Base-by-base conservation (phyloP, 2,888 invertebrate species). In the Bellardia pandia region DNA sequence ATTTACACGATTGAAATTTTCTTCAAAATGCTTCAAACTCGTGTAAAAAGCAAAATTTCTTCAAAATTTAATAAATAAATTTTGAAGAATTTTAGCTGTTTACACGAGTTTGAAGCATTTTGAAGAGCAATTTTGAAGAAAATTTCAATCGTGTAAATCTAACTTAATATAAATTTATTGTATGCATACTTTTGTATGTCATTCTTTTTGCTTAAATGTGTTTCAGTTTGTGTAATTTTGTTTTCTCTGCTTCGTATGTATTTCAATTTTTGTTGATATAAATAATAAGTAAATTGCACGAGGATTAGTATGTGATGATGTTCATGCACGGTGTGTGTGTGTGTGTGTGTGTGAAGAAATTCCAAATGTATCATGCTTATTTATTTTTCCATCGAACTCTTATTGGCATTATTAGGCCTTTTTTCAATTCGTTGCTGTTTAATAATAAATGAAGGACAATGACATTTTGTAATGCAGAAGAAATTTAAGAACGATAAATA, bases 321-420 rank as follows among this genome's bases (percentile, higher is more conserved):
- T 6, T n/a, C n/a, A 51, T 51, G n/a, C 51, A 48, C 14, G 7
- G 11, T 58, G 53, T n/a, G 16, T 30, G 58, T 23, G 23, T 58
- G 33, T 37, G 3, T 13, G 7, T 33, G 14, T 60, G 13, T n/a
- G n/a, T 23, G 23, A 23, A 1, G 23, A 23, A 23, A 23, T n/a
- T 60, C 6, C 37, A 33, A 37, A 60, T 14, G n/a, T 37, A 14
- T 33, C 33, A 60, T 60, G 33, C 14, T 33, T 37, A 33, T 13
- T 60, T 37, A 37, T 62, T 40, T n/a, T 40, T 16, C 16, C 9
- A 40, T 5, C 11, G 2, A 11, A 40, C 3, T 8, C 40, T 16
- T 64, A 40, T 64, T 64, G 37, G 40, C 40, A 64, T 64, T 16
- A 64, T 64, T 64, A 40, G n/a, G 33, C 40, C 33, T 16, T n/a